These are phyloP conservation scores for Hyla sarda DNA, from an alignment of 2,113 vertebrate species.

Conservation along the genomic window DNA sequence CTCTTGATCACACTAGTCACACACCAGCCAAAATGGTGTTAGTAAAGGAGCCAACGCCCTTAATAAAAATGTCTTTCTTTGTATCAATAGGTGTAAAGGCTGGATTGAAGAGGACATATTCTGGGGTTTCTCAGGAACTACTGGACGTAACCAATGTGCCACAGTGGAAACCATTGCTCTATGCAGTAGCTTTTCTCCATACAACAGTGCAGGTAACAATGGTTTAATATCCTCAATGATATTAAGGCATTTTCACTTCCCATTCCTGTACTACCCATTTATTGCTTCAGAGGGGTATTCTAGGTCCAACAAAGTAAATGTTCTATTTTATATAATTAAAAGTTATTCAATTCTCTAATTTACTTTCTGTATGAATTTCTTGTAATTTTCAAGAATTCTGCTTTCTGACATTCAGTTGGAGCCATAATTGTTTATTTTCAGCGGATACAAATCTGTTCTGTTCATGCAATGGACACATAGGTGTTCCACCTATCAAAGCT, in stretches of 20 bases:
- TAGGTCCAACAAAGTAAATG: not conserved
- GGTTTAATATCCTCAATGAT: not conserved
- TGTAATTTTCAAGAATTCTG: not conserved
- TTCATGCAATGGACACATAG: not conserved
- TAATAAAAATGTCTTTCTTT: not conserved
- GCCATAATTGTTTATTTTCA: not conserved
- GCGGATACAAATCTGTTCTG: not conserved
- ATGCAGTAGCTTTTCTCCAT: slow-evolving; percentile 82
- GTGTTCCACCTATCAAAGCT: too few species aligned
- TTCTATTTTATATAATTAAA: not conserved
- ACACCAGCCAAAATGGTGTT: not conserved
- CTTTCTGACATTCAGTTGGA: not conserved
- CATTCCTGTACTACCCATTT: not conserved
- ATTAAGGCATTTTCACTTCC: not conserved
- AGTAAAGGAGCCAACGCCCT: not conserved
- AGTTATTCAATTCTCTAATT: not conserved
- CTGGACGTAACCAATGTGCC: slow-evolving; percentile 78
- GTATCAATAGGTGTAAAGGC: slow-evolving; percentile 79
- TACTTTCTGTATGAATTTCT: not conserved
- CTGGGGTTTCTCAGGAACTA: slow-evolving; percentile 78
- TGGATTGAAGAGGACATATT: slow-evolving; percentile 82
- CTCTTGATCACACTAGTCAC: too few species aligned
- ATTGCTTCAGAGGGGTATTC: not conserved
- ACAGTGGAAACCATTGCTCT: slow-evolving; percentile 84
- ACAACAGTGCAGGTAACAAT: slow-evolving; percentile 81